phyloP scores from a whole-genome alignment of 2,888 invertebrate species.

The Rotaria sp. region DNA sequence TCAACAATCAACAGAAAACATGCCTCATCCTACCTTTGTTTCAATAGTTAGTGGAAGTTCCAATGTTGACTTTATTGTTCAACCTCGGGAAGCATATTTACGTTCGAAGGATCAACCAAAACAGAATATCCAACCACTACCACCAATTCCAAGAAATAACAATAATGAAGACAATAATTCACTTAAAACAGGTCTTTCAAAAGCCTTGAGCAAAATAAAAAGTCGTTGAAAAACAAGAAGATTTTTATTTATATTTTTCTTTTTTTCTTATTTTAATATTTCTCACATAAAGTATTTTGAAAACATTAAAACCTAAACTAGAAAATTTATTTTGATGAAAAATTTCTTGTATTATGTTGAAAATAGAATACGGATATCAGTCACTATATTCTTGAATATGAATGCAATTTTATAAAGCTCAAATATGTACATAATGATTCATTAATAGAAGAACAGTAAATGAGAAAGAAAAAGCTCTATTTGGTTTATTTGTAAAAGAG shows the following conservation, averaged over 20 bases:
- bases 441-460: no score
- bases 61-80: no score
- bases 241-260: not conserved
- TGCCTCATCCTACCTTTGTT: not conserved
- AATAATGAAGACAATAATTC: not conserved
- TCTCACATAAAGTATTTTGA: not conserved
- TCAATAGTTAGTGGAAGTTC: not conserved
- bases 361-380: no score
- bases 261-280: not conserved
- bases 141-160: not conserved
- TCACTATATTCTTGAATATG: no score
- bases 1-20: not conserved
- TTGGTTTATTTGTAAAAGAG: no score
- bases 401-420: no score
- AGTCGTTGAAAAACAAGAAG: not conserved
- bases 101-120: not conserved
- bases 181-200: not conserved
- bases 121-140: not conserved
- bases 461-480: no score
- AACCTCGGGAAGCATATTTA: not conserved
- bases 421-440: no score
- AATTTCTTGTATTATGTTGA: no score
- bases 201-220: not conserved
- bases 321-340: no score
- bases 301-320: no score